A percentile compares a stretch with the other conserved stretches of the same genome.
phyloP scores from a whole-genome alignment of 1,140 invertebrate species.

The Drosophila sp. region DNA sequence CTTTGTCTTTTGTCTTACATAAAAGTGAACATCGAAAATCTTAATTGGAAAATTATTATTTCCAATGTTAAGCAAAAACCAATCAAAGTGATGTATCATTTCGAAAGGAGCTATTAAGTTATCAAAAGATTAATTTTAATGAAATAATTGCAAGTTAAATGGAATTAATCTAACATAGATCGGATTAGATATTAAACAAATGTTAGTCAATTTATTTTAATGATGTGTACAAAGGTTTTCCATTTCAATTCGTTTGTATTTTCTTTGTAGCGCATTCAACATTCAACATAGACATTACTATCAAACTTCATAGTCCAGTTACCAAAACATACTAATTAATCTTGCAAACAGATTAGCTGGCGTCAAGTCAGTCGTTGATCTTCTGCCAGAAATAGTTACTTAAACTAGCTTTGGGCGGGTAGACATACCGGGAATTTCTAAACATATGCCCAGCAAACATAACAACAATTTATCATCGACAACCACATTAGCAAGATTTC shows the following conservation, averaged over 20 bases:
- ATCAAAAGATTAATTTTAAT: conserved; percentile 2
- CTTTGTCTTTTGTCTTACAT: not conserved
- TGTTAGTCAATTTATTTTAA: conserved; percentile 1
- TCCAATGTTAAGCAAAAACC: not conserved
- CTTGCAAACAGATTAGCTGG: conserved; percentile 40
- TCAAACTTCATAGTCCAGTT: conserved; percentile 18
- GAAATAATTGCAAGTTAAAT: conserved; percentile 9
- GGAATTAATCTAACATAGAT: not conserved
- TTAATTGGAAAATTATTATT: conserved; percentile 49
- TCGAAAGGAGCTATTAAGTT: conserved; percentile 22
- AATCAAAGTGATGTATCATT: conserved; percentile 20
- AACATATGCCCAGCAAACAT: not conserved
- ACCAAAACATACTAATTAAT: conserved; percentile 28
- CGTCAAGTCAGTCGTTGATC: conserved; percentile 50
- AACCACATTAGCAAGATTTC: conserved; percentile 30
- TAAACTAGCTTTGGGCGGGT: not conserved
- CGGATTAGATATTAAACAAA: not conserved
- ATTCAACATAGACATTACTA: conserved; percentile 1
- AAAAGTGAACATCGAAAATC: conserved; percentile 39
- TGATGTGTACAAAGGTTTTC: conserved; percentile 3
- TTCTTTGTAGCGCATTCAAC: not conserved
- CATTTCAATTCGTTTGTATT: not conserved
- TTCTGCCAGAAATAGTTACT: conserved; percentile 31
- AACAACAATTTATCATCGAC: not conserved
- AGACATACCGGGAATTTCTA: not conserved